These are phyloP conservation scores for Cebus imitator DNA, from an alignment of 2,113 vertebrate species.

Conservation along the genomic window DNA sequence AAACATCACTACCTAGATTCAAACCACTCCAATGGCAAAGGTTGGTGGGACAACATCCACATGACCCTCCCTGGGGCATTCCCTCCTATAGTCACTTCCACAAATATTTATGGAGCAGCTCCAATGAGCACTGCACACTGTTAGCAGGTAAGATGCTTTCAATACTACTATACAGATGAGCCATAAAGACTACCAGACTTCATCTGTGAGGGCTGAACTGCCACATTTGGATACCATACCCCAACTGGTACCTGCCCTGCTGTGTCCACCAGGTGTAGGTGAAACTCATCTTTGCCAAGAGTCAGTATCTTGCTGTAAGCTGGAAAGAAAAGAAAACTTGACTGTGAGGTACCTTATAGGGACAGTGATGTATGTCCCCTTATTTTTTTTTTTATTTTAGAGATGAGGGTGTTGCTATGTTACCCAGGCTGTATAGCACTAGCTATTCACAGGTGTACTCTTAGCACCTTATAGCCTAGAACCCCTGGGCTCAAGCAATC, in stretches of 20 bases:
- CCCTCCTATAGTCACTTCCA: neutral
- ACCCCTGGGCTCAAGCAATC: too few species aligned
- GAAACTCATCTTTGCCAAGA: conserved; percentile 90
- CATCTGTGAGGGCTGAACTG: neutral
- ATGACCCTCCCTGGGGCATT: neutral
- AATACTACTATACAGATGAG: neutral
- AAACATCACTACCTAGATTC: neutral
- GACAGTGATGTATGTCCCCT: neutral
- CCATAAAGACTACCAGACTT: neutral
- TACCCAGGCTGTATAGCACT: too few species aligned
- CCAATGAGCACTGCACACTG: neutral
- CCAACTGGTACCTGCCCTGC: conserved; percentile 87
- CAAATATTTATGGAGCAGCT: conserved; percentile 22
- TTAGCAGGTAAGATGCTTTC: conserved; percentile 39
- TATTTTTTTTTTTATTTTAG: neutral
- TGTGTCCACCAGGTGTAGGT: conserved; percentile 91
- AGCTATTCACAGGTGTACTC: too few species aligned
- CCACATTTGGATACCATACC: neutral
- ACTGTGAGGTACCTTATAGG: conserved; percentile 5
- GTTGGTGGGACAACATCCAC: neutral
- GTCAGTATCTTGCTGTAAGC: conserved; percentile 90
- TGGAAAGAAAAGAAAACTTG: conserved; percentile 65
- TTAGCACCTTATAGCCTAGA: too few species aligned
- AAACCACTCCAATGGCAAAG: neutral
- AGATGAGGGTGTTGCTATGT: too few species aligned